Evolutionary conservation across 2,113 vertebrate species (phyloP), one percentile per base, ranked within the genome.

Genomic region (Gobio gobio): DNA sequence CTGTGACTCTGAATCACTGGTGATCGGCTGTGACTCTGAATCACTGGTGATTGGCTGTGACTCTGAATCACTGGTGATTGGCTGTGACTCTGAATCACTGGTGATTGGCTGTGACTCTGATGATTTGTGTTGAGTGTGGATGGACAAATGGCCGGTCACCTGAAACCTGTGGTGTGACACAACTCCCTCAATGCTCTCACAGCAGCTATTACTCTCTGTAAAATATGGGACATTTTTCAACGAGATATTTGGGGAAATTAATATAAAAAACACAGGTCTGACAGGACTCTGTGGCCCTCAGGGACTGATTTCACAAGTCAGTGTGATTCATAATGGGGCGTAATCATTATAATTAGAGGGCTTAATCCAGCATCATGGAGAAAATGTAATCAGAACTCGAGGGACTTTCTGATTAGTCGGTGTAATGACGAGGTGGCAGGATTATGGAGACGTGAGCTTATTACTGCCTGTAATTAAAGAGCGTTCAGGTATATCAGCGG

Each of bases 301-400:
- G 92, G 92, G 92, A 90, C 93, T 93, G 88, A 82, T 90, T 94
- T 90, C 91, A 85, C 90, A 91, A 85, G 88, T 93, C 90, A 90
- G 85, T 88, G 93, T 92, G 89, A 89, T 85, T 85, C 90, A 92
- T 93, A 86, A 91, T 95, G 85, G 86, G 89, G 75, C 89, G 87
- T 93, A 92, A 87, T 94, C 90, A 89, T 89, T 90, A 94, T 94
- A 94, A 95, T 96, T 94, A 95, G 94, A 94, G 88, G 88, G 91
- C 77, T 92, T 93, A 90, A 93, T 93, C 88, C 90, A 83, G 88
- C 90, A 89, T 92, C 90, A 89, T 87, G 89, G 86, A 90, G 80
- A 86, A 83, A 92, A 86, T 89, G 87, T 88, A 91, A 91, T 93
- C 87, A 90, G 87, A 94, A 93, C 86, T 94, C 92, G 9, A 51